Evolutionary conservation across 2,888 invertebrate genomes (phyloP).

Genomic region (Griposia aprilina): DNA sequence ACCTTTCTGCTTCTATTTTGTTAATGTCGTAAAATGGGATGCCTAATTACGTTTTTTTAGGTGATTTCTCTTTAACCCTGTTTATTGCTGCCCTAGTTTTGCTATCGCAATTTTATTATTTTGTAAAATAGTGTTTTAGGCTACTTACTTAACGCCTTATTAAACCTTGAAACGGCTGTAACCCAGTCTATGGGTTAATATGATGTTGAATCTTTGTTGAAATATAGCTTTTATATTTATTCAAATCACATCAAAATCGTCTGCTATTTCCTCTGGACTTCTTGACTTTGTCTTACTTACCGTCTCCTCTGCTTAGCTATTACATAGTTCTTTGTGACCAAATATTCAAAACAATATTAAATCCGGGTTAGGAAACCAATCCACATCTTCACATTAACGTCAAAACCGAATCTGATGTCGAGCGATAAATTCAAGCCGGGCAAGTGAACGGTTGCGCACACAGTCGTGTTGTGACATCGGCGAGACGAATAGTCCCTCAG

Average conservation of each 20-base stretch:
- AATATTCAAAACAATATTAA: neutral
- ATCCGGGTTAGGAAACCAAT: constrained; percentile 12
- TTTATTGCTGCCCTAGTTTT: constrained; percentile 58
- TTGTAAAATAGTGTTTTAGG: constrained; percentile 27
- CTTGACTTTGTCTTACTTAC: neutral
- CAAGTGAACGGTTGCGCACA: constrained; percentile 59
- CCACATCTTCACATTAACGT: constrained; percentile 33
- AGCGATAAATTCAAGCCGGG: constrained; percentile 66
- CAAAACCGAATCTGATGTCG: constrained; percentile 26
- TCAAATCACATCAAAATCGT: neutral
- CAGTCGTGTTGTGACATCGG: constrained; percentile 76
- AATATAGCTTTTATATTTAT: neutral
- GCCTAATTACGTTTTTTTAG: constrained; percentile 65
- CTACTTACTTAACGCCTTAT: constrained; percentile 9
- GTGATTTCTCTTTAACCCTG: constrained; percentile 63
- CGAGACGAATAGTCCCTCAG: constrained; percentile 63
- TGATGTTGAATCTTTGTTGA: neutral
- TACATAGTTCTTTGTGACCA: neutral
- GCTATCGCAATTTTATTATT: constrained; percentile 35
- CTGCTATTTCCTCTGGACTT: neutral
- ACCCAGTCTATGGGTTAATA: neutral
- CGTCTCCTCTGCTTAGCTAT: neutral
- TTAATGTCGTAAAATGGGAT: constrained; percentile 62
- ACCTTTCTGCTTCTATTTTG: constrained; percentile 57
- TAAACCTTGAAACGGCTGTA: constrained; percentile 30